phyloP scores from a whole-genome alignment of 2,113 vertebrate genomes.

The Neopipo cinnamomea region DNA sequence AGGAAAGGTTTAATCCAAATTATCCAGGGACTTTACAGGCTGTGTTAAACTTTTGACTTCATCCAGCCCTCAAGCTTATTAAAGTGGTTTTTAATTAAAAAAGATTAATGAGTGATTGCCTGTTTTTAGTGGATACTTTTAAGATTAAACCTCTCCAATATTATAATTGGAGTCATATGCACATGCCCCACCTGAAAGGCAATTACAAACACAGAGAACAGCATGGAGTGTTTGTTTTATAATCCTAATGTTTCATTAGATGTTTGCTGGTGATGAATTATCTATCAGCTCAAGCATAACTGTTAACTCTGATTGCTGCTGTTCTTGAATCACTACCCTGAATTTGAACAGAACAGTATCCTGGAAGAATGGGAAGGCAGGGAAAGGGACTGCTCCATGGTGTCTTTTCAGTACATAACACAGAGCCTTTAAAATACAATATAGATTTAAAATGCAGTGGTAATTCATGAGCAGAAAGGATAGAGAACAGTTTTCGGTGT shows the following conservation, averaged over 20 bases:
- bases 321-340: not conserved
- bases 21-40: not conserved
- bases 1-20: conserved; percentile 12
- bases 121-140: not conserved
- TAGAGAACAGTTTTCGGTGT: not conserved
- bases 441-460: not conserved
- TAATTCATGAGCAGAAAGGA: not conserved
- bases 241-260: conserved; percentile 9
- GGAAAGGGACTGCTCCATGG: not conserved
- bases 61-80: not conserved
- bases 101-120: not conserved
- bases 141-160: not conserved
- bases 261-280: conserved; percentile 38
- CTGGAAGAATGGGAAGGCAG: not conserved
- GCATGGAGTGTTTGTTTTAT: not conserved
- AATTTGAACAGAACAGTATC: not conserved
- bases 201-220: not conserved
- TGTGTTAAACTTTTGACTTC: not conserved
- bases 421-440: not conserved
- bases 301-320: not conserved
- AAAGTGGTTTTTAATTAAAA: not conserved
- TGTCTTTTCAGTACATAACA: not conserved
- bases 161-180: not conserved
- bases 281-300: conserved; percentile 15
- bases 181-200: not conserved